Base-by-base conservation (phyloP, 2,888 invertebrate species). In the Dolichopus griseipennis region DNA sequence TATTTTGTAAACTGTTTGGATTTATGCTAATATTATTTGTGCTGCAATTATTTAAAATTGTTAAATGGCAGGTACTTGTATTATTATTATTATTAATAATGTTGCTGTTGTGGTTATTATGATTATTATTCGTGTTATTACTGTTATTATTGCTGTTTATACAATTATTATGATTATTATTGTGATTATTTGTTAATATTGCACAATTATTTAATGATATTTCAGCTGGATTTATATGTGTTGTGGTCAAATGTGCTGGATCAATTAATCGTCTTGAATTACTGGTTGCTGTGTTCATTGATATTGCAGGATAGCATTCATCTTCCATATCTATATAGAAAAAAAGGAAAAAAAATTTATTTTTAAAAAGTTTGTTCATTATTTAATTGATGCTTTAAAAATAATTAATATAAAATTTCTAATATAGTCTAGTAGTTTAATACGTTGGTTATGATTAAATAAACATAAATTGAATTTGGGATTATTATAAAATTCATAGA, bases 281-380 rank as follows among this genome's bases (percentile, higher is more conserved):
- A 71, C 81, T 83, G 69, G 85, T 84, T 27, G 85, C 84, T 67
- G 84, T 82, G 75, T 85, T 86, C 79, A 92, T 87, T 71, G 92
- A 88, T 78, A 92, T 91, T 69, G 89, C 87, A 69, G 91, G 91
- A 82, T 91, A 93, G 80, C 92, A 92, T 78, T 94, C 93, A 76
- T 93, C 93, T 80, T 94, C 94, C 89, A 93, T 91, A 76, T 94
- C 94, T 93, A 83, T 8, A 69, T 73, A 43, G 61, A 66, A 67
- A 37, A 5, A 52, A 43, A 20, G 22, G 22, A 20, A 67, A 12
- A 62, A 52, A 52, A 52, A 52, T n/a, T n/a, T n/a, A n/a, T n/a
- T n/a, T n/a, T n/a, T n/a, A n/a, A n/a, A n/a, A n/a, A n/a, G n/a
- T n/a, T n/a, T n/a, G n/a, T n/a, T n/a, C n/a, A n/a, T n/a, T n/a